Evolutionary conservation across 92 coral and sea anemone species (phyloP), one percentile per base, ranked within the genome.

Genomic region (Isaurus tuberculatus): DNA sequence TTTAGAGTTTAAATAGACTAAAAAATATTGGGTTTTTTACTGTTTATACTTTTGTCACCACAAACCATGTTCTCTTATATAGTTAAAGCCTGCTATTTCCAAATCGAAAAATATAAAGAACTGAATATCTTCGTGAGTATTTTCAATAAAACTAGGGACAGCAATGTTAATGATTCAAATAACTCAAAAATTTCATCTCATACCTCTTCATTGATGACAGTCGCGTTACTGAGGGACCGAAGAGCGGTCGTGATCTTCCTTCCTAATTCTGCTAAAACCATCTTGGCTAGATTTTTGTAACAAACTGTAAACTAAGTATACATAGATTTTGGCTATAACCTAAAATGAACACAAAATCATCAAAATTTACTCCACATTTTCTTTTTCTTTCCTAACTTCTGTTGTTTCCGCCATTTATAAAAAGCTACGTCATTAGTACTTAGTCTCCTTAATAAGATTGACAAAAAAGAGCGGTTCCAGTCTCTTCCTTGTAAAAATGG

Each of bases 241-340:
- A 97, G 89, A 15, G 99, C 99, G 28, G 98, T 93, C 13, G 99
- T 97, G 10, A 97, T 97, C 87, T 94, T 97, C 42, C 99, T 91
- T 79, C 99, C 99, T 85, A 97, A 90, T 72, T 97, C 99, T 58
- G 99, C 99, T 86, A 97, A 93, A 78, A 97, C 99, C 99, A 97
- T 97, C 72, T 89, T 94, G 87, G 80, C 42, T 63, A 66, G 25
- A 69, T 79, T 77, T 11, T 4, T 33, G 51, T 36, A 77, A 32
- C 58, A 32, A 22, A 11, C 74, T 67, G 22, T 69, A 63, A 58
- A 66, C 73, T 42, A n/a, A 17, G 23, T 65, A 67, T 13, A 71
- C 55, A 26, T 49, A 29, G 43, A 36, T 25, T 13, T 22, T 55
- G 51, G 44, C 4, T 15, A 51, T 5, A 19, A n/a, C 2, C 25